Base-by-base conservation (phyloP, 2,113 vertebrate species). In the Onychorhynchus coronatus region DNA sequence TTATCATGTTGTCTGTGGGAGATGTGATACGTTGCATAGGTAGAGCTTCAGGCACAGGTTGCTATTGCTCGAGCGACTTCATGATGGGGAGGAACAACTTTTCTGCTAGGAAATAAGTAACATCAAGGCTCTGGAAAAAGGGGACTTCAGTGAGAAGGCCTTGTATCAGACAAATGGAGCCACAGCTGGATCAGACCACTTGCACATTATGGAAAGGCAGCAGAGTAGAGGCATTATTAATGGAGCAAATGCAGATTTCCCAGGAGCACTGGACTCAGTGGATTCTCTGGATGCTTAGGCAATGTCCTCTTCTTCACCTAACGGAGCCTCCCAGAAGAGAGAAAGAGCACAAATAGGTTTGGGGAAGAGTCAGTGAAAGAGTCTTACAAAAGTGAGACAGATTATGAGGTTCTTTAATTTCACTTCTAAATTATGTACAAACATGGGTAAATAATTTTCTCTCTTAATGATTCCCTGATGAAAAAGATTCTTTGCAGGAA, bases 131-230 rank as follows among this genome's bases (percentile, higher is more conserved):
- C 14, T 49, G 68, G 63, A n/a, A 73, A 84, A 83, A 55, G 17
- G 37, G 24, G 17, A 21, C 37, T 84, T 76, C 31, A 31, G 24
- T 23, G 63, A 44, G 24, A 35, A 3, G 15, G 33, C 50, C 46
- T 89, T 42, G 27, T 46, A 9, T 8, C 37, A 85, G 25, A 19
- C 14, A 65, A 68, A 22, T 1, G 2, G 63, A 94, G 15, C 13
- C 61, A 20, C n/a, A 58, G 31, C 31, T 62, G 62, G 47, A 33
- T 44, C 5, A 3, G 59, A 66, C 20, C 33, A 19, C 39, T 63
- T 0, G 2, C 23, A 24, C 0, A 0, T 62, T 1, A 4, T 25
- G 66, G 46, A 24, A 44, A 7, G n/a, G 27, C n/a, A 42, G 41
- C 62, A 58, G 81, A 28, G 30, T 9, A 4, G 33, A 74, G 33